A percentile compares a stretch with the other conserved stretches of the same genome.
Conservation (phyloP, 2,888 invertebrate species). For the Xanthorhoe spadicearia region DNA sequence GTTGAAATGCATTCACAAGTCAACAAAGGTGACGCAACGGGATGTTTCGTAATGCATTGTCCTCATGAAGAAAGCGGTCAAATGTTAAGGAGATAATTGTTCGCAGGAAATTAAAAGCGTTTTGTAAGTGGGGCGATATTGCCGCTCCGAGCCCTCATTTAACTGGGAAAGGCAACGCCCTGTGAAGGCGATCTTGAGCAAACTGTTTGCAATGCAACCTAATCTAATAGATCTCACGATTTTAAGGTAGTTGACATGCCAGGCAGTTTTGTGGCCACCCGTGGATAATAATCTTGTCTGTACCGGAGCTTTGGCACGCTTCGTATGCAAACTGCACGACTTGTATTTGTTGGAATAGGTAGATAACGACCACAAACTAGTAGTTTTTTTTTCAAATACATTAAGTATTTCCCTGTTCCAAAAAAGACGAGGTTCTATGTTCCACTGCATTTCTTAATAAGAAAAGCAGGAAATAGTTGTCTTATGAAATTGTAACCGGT, state of each 20-base stretch:
- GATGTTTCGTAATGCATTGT: constrained; percentile 71
- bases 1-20: constrained; percentile 30
- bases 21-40: constrained; percentile 50
- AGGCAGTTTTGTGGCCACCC: constrained; percentile 31
- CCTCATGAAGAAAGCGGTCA: constrained; percentile 81
- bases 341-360: constrained; percentile 18
- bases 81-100: constrained; percentile 83
- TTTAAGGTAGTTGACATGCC: constrained; percentile 47
- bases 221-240: constrained; percentile 54
- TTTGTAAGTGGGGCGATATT: constrained; percentile 77
- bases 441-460: no score
- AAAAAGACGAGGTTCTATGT: no score
- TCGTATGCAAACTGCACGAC: constrained; percentile 29
- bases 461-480: no score
- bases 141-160: constrained; percentile 26
- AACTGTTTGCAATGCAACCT: constrained; percentile 45
- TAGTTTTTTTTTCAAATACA: no score
- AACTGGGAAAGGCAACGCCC: constrained; percentile 35
- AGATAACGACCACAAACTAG: background rate
- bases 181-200: constrained; percentile 51
- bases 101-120: constrained; percentile 81
- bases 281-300: constrained; percentile 36
- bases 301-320: constrained; percentile 29
- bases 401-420: no score
- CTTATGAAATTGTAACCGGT: no score